These are phyloP conservation scores for Acanthurus leucopareius DNA, from an alignment of 2,797 vertebrate genomes.

Conservation along the genomic window DNA sequence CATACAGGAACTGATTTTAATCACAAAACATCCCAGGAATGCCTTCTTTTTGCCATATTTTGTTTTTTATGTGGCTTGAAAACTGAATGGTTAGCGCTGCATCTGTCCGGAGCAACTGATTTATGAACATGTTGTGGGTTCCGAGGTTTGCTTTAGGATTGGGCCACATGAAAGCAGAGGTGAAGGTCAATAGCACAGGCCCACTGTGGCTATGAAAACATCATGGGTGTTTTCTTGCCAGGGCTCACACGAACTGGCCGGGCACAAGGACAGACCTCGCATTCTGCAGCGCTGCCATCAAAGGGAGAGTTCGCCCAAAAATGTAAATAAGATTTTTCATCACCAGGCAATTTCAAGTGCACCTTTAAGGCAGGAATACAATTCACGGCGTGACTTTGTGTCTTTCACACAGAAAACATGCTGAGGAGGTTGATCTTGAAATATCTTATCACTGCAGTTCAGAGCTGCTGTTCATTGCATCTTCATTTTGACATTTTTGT, in stretches of 20 bases:
- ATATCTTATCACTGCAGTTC: conserved; percentile 9
- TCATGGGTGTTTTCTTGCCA: conserved; percentile 67
- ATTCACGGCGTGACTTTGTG: conserved; percentile 10
- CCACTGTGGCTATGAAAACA: conserved; percentile 76
- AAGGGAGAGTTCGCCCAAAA: conserved; percentile 48
- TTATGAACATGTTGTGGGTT: conserved; percentile 78
- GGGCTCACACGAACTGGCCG: conserved; percentile 56
- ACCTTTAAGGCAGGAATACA: conserved; percentile 35
- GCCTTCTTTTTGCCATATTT: conserved; percentile 40
- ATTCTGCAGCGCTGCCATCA: conserved; percentile 61
- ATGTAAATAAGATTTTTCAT: conserved; percentile 62
- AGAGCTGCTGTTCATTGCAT: conserved; percentile 1
- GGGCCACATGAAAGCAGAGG: conserved; percentile 75
- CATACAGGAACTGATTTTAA: conserved; percentile 33
- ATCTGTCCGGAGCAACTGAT: conserved; percentile 64
- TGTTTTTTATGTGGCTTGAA: conserved; percentile 46
- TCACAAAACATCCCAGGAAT: conserved; percentile 41
- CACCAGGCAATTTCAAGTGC: conserved; percentile 53
- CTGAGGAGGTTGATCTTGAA: conserved; percentile 16
- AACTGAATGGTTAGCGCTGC: conserved; percentile 40
- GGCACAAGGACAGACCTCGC: conserved; percentile 51
- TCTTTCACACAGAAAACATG: conserved; percentile 2
- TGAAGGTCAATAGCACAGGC: conserved; percentile 69
- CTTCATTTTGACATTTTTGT: neutral
- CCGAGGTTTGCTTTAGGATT: conserved; percentile 66